Evolutionary conservation across 2,797 vertebrate species (phyloP).

Genomic region (Lithobates pipiens): DNA sequence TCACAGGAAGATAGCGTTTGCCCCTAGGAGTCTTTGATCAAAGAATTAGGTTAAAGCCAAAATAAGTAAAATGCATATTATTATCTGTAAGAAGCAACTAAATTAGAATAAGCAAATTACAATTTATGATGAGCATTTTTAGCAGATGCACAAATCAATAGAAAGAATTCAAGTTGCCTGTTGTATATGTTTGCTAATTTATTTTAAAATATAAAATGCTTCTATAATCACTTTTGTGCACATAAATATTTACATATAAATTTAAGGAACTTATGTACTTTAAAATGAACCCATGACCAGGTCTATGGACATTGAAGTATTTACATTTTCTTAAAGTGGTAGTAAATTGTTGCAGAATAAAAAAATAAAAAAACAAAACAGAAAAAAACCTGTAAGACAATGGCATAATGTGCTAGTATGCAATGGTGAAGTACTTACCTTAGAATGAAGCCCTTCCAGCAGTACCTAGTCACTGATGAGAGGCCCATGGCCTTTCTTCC

Average conservation of each 20-base stretch:
- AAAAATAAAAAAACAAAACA: too few species aligned
- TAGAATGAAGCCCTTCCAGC: too few species aligned
- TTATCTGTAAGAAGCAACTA: slow-evolving; percentile 33
- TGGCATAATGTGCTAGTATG: too few species aligned
- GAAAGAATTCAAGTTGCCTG: neutral
- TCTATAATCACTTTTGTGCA: neutral
- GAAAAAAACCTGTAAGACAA: too few species aligned
- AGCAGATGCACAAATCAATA: neutral
- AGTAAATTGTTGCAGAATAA: too few species aligned
- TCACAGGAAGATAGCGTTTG: slow-evolving; percentile 49
- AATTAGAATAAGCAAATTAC: slow-evolving; percentile 2
- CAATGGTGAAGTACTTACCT: too few species aligned
- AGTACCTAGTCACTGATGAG: too few species aligned
- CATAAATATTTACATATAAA: neutral
- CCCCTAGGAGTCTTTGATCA: slow-evolving; percentile 53
- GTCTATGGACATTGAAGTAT: too few species aligned
- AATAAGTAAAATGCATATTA: slow-evolving; percentile 50
- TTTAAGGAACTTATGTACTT: too few species aligned
- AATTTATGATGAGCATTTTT: slow-evolving; percentile 13
- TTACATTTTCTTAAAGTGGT: too few species aligned
- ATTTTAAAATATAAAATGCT: neutral
- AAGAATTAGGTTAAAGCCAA: slow-evolving; percentile 52
- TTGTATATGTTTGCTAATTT: neutral
- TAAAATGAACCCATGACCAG: too few species aligned
- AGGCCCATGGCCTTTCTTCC: too few species aligned